Conservation (phyloP, 1,140 invertebrate genomes). For the Drosophila bocki region DNA sequence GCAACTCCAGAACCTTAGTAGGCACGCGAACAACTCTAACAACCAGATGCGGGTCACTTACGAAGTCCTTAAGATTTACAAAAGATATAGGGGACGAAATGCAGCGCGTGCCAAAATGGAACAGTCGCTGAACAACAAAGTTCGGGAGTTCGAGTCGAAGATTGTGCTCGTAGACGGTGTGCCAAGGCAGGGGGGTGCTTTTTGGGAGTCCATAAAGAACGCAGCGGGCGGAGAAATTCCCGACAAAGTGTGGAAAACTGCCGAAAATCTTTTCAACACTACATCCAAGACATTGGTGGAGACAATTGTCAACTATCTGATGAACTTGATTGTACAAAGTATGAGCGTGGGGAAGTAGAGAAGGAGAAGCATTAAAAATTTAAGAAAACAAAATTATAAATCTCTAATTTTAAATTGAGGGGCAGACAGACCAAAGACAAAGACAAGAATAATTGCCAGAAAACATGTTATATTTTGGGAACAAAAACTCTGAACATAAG, state of each 20-base stretch:
- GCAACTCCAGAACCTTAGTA: background rate
- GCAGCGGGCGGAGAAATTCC: background rate
- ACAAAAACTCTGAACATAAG: background rate
- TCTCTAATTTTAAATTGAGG: background rate
- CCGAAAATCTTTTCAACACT: background rate
- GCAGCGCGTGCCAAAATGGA: background rate
- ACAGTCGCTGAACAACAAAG: background rate
- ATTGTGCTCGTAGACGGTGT: background rate
- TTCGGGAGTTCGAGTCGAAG: constrained; percentile 2
- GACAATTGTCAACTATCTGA: background rate
- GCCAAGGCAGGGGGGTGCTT: background rate
- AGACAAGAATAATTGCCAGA: too few species aligned
- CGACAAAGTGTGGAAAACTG: background rate
- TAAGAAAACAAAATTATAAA: background rate
- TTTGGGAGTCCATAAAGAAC: background rate
- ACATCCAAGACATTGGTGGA: constrained; percentile 1
- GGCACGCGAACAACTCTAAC: background rate
- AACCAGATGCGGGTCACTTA: background rate
- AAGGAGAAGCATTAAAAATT: too few species aligned
- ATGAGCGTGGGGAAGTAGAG: background rate
- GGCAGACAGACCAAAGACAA: background rate
- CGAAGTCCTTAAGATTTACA: constrained; percentile 1
- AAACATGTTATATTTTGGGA: too few species aligned
- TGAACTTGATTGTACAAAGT: background rate
- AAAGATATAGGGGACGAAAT: background rate